Evolutionary conservation across 1,140 invertebrate genomes (phyloP).

Genomic region (Nephila pilipes): DNA sequence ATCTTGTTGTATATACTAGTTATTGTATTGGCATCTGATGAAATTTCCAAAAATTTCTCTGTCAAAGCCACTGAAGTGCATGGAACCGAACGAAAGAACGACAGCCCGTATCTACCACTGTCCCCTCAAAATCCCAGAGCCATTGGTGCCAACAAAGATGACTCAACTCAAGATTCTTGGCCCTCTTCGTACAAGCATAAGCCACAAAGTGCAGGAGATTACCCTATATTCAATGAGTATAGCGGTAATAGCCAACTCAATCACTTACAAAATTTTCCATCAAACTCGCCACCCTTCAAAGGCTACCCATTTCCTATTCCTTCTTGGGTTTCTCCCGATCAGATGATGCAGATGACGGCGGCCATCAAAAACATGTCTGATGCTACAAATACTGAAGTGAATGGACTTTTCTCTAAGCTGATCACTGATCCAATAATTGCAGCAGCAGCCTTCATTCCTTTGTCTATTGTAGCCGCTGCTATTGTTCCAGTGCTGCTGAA

Average conservation of each 20-base stretch:
- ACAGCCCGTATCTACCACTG: background rate
- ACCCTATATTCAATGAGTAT: conserved; percentile 16
- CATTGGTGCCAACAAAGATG: conserved; percentile 13
- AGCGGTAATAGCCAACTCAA: background rate
- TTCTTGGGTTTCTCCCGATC: background rate
- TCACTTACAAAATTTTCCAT: background rate
- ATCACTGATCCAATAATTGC: conserved; percentile 41
- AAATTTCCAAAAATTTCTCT: background rate
- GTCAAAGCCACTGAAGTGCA: too few species aligned
- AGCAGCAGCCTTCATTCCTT: conserved; percentile 26
- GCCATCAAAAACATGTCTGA: background rate
- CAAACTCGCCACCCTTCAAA: background rate
- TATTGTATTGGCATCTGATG: background rate
- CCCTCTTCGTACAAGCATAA: background rate
- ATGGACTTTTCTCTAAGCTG: conserved; percentile 28
- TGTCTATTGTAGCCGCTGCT: conserved; percentile 27
- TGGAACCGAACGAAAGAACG: conserved; percentile 26
- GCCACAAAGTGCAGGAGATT: background rate
- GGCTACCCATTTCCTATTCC: background rate
- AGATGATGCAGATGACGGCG: too few species aligned
- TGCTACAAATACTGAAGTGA: background rate
- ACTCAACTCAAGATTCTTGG: background rate
- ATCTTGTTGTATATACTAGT: background rate
- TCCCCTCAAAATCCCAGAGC: background rate
- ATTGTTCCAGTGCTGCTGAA: conserved; percentile 67